Percentiles rank a stretch among this genome's conserved stretches.
Evolutionary conservation across 2,113 vertebrate species (phyloP).

Genomic region (Dermatemys mawii): DNA sequence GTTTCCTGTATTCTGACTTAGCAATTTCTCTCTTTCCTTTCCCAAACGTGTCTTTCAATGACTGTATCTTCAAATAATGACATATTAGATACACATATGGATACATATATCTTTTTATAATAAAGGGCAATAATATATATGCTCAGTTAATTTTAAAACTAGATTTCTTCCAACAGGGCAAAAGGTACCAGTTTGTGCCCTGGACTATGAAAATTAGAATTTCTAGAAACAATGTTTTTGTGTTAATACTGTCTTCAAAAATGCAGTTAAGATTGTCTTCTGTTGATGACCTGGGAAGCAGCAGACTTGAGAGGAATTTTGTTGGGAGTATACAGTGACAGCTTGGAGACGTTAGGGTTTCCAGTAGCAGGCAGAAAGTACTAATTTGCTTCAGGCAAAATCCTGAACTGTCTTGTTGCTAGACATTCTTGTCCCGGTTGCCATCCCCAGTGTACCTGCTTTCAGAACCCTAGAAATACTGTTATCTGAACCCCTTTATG

Average conservation of each 20-base stretch:
- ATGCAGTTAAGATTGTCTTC: not conserved
- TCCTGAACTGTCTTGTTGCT: not conserved
- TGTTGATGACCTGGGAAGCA: not conserved
- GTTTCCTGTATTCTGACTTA: not conserved
- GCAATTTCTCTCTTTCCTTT: not conserved
- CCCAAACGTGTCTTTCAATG: not conserved
- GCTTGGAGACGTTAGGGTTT: not conserved
- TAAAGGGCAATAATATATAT: not conserved
- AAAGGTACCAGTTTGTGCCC: not conserved
- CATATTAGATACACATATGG: fast-evolving
- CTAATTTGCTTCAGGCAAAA: not conserved
- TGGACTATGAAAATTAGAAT: not conserved
- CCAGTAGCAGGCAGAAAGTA: not conserved
- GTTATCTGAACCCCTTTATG: not conserved
- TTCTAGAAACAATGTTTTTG: not conserved
- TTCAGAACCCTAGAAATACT: not conserved
- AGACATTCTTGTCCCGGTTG: not conserved
- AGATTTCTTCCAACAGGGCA: not conserved
- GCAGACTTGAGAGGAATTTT: fast-evolving
- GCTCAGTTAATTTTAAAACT: not conserved
- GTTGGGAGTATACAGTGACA: not conserved
- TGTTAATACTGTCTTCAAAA: not conserved
- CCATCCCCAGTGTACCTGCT: fast-evolving
- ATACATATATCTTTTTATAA: not conserved
- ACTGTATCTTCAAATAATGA: not conserved